A percentile compares a stretch with the other conserved stretches of the same genome.
phyloP scores from a whole-genome alignment of 2,797 vertebrate genomes.

The Pangasius krempfi region DNA sequence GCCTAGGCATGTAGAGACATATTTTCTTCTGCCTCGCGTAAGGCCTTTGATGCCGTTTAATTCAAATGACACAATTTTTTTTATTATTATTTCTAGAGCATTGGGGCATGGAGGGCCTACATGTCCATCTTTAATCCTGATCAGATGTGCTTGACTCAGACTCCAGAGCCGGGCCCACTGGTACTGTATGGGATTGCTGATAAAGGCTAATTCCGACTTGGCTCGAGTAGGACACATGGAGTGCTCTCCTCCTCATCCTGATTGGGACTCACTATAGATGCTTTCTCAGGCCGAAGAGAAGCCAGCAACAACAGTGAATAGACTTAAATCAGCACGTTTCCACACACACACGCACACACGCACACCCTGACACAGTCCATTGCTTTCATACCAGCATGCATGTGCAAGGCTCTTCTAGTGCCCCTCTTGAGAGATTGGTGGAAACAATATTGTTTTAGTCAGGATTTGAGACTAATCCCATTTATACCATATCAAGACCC shows the following conservation, averaged over 20 bases:
- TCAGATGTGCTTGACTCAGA: slow-evolving; percentile 62
- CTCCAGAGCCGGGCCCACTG: slow-evolving; percentile 60
- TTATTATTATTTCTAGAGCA: slow-evolving; percentile 24
- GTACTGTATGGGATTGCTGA: slow-evolving; percentile 67
- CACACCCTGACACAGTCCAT: slow-evolving; percentile 38
- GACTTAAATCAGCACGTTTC: slow-evolving; percentile 47
- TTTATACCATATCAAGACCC: slow-evolving; percentile 43
- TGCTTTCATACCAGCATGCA: slow-evolving; percentile 60
- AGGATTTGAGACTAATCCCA: slow-evolving; percentile 55
- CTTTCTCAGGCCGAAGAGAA: slow-evolving; percentile 50
- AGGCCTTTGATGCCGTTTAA: slow-evolving; percentile 62
- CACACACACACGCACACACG: slow-evolving; percentile 41
- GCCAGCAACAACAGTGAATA: slow-evolving; percentile 57
- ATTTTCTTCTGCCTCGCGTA: slow-evolving; percentile 28
- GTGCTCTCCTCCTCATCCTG: slow-evolving; percentile 50
- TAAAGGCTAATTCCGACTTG: slow-evolving; percentile 68
- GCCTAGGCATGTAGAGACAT: slow-evolving; percentile 21
- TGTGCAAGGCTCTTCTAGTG: slow-evolving; percentile 50
- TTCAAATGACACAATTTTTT: slow-evolving; percentile 57
- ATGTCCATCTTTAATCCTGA: slow-evolving; percentile 68
- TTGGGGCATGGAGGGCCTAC: slow-evolving; percentile 53
- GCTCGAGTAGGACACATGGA: slow-evolving; percentile 59
- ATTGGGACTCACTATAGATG: slow-evolving; percentile 56
- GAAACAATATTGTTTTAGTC: slow-evolving; percentile 63
- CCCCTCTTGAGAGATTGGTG: slow-evolving; percentile 58